Evolutionary conservation across 2,797 vertebrate species (phyloP).

Genomic region (Lepus townsendii): DNA sequence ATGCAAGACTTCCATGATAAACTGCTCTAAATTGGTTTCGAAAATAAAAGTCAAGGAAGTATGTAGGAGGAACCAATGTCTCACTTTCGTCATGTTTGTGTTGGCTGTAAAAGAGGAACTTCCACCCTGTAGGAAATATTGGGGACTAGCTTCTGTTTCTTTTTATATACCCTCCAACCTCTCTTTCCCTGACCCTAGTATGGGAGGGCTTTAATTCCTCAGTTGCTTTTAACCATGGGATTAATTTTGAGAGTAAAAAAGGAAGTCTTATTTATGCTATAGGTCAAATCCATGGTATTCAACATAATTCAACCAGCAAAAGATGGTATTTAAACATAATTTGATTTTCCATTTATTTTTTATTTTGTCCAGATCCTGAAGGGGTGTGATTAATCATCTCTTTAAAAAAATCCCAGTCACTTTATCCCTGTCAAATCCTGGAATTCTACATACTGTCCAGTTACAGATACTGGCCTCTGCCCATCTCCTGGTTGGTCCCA

Average conservation of each 20-base stretch:
- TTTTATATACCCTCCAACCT: neutral
- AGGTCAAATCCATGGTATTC: neutral
- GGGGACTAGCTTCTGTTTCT: neutral
- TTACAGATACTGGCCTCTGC: neutral
- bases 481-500: neutral
- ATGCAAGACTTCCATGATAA: neutral
- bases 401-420: neutral
- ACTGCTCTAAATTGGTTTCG: neutral
- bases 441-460: neutral
- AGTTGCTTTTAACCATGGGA: neutral
- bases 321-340: neutral
- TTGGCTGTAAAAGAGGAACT: neutral
- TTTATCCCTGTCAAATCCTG: neutral
- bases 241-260: neutral
- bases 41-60: neutral
- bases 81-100: neutral
- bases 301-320: neutral
- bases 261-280: neutral
- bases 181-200: neutral
- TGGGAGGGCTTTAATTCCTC: neutral
- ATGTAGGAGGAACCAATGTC: neutral
- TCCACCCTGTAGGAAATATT: neutral
- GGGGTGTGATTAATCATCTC: neutral
- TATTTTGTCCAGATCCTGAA: conserved; percentile 10
- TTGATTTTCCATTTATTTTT: neutral